These are phyloP conservation scores for Prinia subflava DNA, from an alignment of 2,113 vertebrate genomes.

Conservation along the genomic window DNA sequence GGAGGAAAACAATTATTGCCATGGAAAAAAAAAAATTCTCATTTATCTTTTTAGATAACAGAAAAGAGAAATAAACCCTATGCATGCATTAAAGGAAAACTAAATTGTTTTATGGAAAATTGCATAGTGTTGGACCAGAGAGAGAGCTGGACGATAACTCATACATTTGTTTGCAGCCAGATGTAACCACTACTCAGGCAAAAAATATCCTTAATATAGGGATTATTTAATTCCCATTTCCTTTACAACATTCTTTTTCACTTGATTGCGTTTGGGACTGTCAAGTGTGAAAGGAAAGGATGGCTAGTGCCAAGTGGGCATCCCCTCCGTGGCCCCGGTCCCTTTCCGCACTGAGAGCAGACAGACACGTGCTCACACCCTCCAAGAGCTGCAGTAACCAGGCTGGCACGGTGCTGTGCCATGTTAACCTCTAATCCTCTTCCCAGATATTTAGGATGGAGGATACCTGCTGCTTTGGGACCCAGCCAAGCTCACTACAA, in stretches of 20 bases:
- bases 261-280: neutral
- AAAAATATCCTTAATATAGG: neutral
- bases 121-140: neutral
- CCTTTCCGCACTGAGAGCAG: neutral
- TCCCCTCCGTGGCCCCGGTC: accelerated
- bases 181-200: neutral
- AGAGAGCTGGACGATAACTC: neutral
- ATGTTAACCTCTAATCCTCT: neutral
- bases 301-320: neutral
- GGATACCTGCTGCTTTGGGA: neutral
- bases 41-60: neutral
- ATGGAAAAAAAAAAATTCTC: neutral
- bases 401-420: neutral
- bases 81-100: neutral
- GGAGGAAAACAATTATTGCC: neutral
- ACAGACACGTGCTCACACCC: neutral
- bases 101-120: neutral
- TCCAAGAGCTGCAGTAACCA: neutral
- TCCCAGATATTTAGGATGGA: neutral
- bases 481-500: neutral
- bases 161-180: neutral
- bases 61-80: neutral
- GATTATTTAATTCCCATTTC: neutral
- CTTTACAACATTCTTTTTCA: neutral
- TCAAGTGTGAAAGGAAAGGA: neutral